Evolutionary conservation across 2,888 invertebrate genomes (phyloP).

Genomic region (Drosophila cognata): DNA sequence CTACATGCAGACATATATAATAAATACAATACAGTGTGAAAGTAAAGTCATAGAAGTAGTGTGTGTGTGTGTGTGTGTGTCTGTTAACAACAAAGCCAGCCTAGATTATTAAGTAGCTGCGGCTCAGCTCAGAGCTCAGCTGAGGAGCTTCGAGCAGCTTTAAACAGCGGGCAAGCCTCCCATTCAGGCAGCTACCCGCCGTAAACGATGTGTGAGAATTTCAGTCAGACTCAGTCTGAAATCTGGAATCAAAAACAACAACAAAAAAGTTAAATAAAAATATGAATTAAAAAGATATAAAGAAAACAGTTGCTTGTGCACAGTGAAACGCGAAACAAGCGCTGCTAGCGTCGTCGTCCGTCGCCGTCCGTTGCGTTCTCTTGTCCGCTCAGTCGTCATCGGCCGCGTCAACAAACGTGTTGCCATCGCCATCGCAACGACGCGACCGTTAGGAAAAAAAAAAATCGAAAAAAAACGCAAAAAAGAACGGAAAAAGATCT

Average conservation of each 20-base stretch:
- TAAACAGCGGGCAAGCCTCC: constrained; percentile 49
- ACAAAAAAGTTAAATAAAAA: constrained; percentile 36
- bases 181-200: constrained; percentile 4
- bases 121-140: constrained; percentile 11
- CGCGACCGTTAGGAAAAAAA: constrained; percentile 51
- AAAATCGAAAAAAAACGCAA: constrained; percentile 1
- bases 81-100: constrained; percentile 35
- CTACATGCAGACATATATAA: constrained; percentile 2
- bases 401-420: constrained; percentile 51
- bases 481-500: constrained; percentile 19
- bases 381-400: constrained; percentile 34
- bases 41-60: neutral
- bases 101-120: constrained; percentile 52
- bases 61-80: constrained; percentile 8
- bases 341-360: constrained; percentile 44
- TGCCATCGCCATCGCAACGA: constrained; percentile 43
- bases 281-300: constrained; percentile 29
- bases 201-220: constrained; percentile 60
- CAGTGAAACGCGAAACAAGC: constrained; percentile 75
- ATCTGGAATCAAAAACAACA: constrained; percentile 24
- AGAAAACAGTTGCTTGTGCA: constrained; percentile 71
- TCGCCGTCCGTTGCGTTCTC: constrained; percentile 23
- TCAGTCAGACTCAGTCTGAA: constrained; percentile 55
- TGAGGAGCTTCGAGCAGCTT: constrained; percentile 39
- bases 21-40: neutral